Base-by-base conservation (phyloP, 2,888 invertebrate species). In the Drosophila falleni region DNA sequence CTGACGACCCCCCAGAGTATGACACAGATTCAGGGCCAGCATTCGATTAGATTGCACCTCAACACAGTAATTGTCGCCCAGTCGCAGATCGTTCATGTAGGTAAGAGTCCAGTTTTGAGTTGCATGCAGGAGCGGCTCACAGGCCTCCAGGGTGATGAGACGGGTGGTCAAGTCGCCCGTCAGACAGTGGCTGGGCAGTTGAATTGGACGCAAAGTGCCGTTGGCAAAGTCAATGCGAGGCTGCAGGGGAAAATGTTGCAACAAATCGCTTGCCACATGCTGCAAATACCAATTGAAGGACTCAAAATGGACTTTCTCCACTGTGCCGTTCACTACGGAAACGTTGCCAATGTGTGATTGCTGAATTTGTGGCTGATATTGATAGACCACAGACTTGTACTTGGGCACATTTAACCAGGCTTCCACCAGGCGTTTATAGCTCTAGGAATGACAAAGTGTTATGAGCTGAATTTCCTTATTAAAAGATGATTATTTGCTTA, bases 341-440 rank as follows among this genome's bases (percentile, higher is more conserved):
- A 71, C 16, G 8, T 58, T 51, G 37, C 37, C 39, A 6, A 47
- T 29, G 10, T 98, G 92, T 0, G 94, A 95, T 70, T 94, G 94
- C 93, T 98, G 97, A 75, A 94, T 94, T 0, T 95, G 93, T 50
- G 98, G 91, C 93, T 98, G 96, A 96, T 93, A 1, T 97, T 94
- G 77, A 94, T 93, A 93, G 98, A 98, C 66, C 90, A 95, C 95
- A 82, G 97, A 95, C 0, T 96, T 97, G 91, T 98, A 98, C 88
- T 98, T 98, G 50, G 55, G 11, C 0, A n/a, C 33, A 91, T 98
- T 98, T 98, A 99, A 97, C 98, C 98, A 99, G 6, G 98, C 98
- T 89, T 97, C 97, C 0, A 98, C 98, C 0, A 98, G 98, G 71
- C 98, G 94, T 41, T 96, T 95, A 92, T 97, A 97, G 93, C 98